phyloP scores from a whole-genome alignment of 2,888 invertebrate species.

The Eupelmus urozonus region DNA sequence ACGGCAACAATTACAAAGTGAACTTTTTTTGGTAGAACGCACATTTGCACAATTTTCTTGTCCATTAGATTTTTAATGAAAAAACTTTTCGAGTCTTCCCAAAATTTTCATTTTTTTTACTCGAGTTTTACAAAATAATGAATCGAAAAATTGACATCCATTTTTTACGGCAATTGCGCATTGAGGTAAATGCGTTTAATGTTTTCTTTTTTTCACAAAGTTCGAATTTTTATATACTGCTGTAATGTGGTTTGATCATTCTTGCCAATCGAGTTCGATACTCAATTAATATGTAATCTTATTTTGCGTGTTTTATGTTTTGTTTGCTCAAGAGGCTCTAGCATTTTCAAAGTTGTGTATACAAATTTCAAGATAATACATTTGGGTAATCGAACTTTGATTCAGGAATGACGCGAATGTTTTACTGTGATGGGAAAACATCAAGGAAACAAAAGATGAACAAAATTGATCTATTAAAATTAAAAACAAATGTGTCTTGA shows the following conservation, averaged over 20 bases:
- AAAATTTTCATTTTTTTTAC: constrained; percentile 6
- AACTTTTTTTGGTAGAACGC: constrained; percentile 32
- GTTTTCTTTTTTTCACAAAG: constrained; percentile 28
- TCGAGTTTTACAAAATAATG: constrained; percentile 22
- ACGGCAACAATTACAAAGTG: constrained; percentile 43
- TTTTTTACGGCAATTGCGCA: constrained; percentile 25
- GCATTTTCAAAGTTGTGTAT: constrained; percentile 34
- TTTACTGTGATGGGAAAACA: constrained; percentile 26
- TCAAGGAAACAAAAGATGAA: constrained; percentile 19
- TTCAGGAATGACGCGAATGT: constrained; percentile 32
- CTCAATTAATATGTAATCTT: constrained; percentile 11
- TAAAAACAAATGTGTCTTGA: constrained; percentile 10
- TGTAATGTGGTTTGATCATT: constrained; percentile 36
- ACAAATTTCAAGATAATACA: not conserved
- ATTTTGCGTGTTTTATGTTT: constrained; percentile 27
- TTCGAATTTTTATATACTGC: constrained; percentile 14
- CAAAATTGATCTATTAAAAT: constrained; percentile 22
- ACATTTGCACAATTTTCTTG: constrained; percentile 25
- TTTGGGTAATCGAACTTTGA: constrained; percentile 47
- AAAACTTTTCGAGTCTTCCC: constrained; percentile 40
- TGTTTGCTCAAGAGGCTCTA: constrained; percentile 47
- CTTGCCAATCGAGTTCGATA: constrained; percentile 50
- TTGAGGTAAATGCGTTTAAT: constrained; percentile 28
- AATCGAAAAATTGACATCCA: constrained; percentile 19
- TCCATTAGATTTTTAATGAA: constrained; percentile 33